phyloP scores from a whole-genome alignment of 1,140 invertebrate genomes.

The Ctenoplectra terminalis region DNA sequence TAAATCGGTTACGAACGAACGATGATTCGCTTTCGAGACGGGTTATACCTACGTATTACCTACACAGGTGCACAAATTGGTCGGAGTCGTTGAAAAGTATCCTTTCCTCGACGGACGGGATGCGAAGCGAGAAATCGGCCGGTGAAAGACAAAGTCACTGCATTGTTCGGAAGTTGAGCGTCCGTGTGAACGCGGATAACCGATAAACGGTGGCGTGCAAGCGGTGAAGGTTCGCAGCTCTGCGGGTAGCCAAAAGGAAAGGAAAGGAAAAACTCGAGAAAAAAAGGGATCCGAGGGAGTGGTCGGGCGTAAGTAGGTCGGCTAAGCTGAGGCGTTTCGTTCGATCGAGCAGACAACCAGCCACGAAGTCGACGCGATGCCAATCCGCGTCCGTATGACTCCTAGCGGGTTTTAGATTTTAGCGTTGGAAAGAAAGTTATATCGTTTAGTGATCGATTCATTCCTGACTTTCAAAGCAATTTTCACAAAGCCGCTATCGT shows the following conservation, averaged over 20 bases:
- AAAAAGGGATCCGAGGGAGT: constrained; percentile 57
- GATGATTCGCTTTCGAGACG: neutral
- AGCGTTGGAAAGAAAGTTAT: no score
- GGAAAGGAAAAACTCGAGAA: constrained; percentile 43
- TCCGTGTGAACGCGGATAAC: neutral
- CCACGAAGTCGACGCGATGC: neutral
- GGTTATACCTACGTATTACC: no score
- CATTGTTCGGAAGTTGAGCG: neutral
- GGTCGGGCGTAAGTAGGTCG: constrained; percentile 60
- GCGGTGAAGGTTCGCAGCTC: constrained; percentile 13
- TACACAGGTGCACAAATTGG: neutral
- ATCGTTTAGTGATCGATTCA: no score
- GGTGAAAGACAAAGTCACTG: neutral
- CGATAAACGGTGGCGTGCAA: neutral
- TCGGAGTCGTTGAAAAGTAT: neutral
- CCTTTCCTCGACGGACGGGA: neutral
- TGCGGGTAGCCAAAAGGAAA: constrained; percentile 45
- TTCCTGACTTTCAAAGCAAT: no score
- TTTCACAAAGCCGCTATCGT: no score
- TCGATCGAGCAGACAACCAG: constrained; percentile 39
- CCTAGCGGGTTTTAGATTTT: no score
- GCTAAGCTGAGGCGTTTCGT: constrained; percentile 39
- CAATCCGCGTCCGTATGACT: no score
- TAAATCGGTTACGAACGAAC: neutral
- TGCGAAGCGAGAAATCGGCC: neutral